Base-by-base conservation (phyloP, 2,888 invertebrate genomes). In the Dryadula phaetusa region DNA sequence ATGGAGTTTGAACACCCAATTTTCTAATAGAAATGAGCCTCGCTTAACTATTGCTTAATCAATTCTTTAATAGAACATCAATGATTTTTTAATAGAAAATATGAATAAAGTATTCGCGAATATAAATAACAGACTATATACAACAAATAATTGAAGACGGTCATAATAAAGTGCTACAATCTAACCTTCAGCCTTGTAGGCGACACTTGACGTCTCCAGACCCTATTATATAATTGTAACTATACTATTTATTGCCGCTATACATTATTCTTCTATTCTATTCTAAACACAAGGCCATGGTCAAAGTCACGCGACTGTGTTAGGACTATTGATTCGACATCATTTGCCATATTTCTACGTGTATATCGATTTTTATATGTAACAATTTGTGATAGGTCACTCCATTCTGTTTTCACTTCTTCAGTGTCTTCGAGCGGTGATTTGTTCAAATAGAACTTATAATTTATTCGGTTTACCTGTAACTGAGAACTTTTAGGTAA, bases 221-320 rank as follows among this genome's bases (percentile, higher is more conserved):
- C 46, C 42, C 61, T 54, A 49, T 64, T 67, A 62, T 60, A 49
- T 70, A 64, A 64, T 66, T 66, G 66, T 60, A 63, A 58, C 64
- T 56, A 62, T 67, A 71, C 67, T 67, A 67, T 66, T 63, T 62
- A 72, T 69, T 64, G 69, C 56, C 22, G 67, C 61, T 54, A 67
- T 69, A 60, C 67, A 67, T 58, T 70, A 66, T 70, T 70, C 67
- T 67, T 70, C 64, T 67, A 67, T 70, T 66, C 68, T 71, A 66
- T 70, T 70, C 66, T 60, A 40, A 32, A 70, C 65, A 37, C 71
- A 74, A 75, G 71, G 74, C 58, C 69, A 69, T 65, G 72, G 66
- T 66, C 66, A 54, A n/a, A 49, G 32, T 64, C 62, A 64, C 61
- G 64, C 62, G 47, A 65, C 32, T 52, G n/a, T 18, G 28, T 22